Evolutionary conservation across 2,888 invertebrate genomes (phyloP), one percentile per base, ranked within the genome.

Genomic region (Nysson spinosus): DNA sequence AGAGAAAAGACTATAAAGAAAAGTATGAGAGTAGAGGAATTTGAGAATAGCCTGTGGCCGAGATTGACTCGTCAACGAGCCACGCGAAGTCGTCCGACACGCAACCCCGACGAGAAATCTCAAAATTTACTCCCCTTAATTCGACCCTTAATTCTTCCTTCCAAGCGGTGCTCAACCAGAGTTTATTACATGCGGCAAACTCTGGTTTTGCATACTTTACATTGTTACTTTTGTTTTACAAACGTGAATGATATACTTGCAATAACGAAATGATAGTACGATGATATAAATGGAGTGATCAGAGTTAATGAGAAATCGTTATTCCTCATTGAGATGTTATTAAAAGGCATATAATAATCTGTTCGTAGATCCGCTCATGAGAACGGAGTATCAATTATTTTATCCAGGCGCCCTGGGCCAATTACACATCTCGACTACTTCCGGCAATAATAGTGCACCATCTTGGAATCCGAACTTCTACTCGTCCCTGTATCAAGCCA

Each of bases 341-440:
- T n/a, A n/a, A n/a, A n/a, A n/a, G n/a, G n/a, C n/a, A n/a, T n/a
- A n/a, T n/a, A n/a, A n/a, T n/a, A n/a, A n/a, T n/a, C n/a, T n/a
- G n/a, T n/a, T n/a, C n/a, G n/a, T 71, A 87, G 87, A 86, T 51
- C 75, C 86, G 7, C 71, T 87, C 34, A 81, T 86, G 80, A 78
- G 86, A 69, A 83, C 85, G 51, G 87, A 87, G 61, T 87, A 87
- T 67, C 87, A 87, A 56, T 74, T 86, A 26, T 86, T 87, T 57
- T 87, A 87, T 61, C 86, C 87, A n/a, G 83, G 85, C n/a, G 75
- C 85, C 9, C 61, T 87, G 46, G 87, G 86, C 19, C 86, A 85
- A 1, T 51, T 87, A 28, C 84, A 86, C 66, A 82, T 86, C 35
- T 84, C 86, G 20, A 79, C 86, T 7, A 79, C 79, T 24, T 80